Percentiles rank a stretch among this genome's conserved stretches.
Evolutionary conservation across 2,888 invertebrate species (phyloP).

Genomic region (Adineta ricciae): DNA sequence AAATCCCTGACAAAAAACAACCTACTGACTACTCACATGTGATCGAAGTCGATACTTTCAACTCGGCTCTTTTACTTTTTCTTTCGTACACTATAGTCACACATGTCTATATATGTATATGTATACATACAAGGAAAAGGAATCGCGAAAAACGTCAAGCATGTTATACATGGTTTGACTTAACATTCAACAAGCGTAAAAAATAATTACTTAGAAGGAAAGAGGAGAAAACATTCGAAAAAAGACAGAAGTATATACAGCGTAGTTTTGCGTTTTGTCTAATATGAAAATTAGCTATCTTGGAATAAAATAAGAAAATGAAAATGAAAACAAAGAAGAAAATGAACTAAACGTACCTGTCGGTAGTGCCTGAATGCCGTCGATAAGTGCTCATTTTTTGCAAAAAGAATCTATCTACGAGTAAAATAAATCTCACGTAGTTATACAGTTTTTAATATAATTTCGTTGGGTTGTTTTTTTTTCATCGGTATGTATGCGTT

Average conservation of each 20-base stretch:
- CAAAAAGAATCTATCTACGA: not conserved
- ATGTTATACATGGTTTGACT: not conserved
- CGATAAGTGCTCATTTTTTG: not conserved
- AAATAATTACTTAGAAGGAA: not conserved
- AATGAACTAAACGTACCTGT: not conserved
- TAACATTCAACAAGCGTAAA: not conserved
- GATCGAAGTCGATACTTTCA: not conserved
- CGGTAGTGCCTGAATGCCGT: not conserved
- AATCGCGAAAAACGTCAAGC: not conserved
- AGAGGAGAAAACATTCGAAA: not conserved
- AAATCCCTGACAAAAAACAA: not conserved
- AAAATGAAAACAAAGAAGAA: not conserved
- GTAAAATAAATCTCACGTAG: not conserved
- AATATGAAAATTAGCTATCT: not conserved
- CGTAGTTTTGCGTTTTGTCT: not conserved
- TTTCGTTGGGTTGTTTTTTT: not conserved
- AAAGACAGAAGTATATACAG: not conserved
- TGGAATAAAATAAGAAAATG: not conserved
- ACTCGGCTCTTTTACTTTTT: not conserved
- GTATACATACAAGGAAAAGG: not conserved
- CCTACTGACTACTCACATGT: not conserved
- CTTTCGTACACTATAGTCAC: not conserved
- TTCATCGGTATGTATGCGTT: not conserved
- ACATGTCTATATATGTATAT: not conserved
- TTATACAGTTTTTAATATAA: not conserved